Percentiles rank a stretch among this genome's conserved stretches.
Conservation (phyloP, 2,797 vertebrate species). For the Heliangelus exortis region DNA sequence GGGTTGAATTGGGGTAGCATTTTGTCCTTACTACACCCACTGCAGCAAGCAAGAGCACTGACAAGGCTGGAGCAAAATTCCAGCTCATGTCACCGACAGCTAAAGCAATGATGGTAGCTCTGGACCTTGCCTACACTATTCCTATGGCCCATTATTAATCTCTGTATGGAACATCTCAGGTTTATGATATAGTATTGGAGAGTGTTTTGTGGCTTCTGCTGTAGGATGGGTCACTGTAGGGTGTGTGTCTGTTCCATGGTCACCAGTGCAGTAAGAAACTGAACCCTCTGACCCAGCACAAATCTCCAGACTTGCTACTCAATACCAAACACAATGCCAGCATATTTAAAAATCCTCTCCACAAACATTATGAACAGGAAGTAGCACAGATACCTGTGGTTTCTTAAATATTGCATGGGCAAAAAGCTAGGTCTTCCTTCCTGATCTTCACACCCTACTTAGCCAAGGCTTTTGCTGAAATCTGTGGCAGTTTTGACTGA, state of each 20-base stretch:
- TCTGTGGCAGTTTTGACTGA: constrained; percentile 9
- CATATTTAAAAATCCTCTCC: background rate
- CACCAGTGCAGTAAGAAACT: background rate
- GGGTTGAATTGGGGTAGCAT: background rate
- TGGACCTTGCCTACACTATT: background rate
- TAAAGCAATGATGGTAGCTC: background rate
- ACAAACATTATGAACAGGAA: background rate
- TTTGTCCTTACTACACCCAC: background rate
- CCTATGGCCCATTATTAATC: background rate
- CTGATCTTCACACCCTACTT: background rate
- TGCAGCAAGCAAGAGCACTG: background rate
- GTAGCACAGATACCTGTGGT: background rate
- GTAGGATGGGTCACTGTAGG: background rate
- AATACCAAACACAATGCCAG: background rate
- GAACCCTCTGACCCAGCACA: rapidly evolving
- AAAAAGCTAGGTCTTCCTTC: background rate
- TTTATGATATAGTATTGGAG: background rate
- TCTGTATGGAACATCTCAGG: background rate
- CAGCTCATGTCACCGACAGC: rapidly evolving
- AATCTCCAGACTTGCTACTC: background rate
- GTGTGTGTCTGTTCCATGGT: background rate
- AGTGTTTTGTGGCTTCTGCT: background rate
- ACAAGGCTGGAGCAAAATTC: background rate
- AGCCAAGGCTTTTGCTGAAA: background rate
- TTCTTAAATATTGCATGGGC: background rate